Base-by-base conservation (phyloP, 2,888 invertebrate species). In the Caenorhabditis auriculariae region DNA sequence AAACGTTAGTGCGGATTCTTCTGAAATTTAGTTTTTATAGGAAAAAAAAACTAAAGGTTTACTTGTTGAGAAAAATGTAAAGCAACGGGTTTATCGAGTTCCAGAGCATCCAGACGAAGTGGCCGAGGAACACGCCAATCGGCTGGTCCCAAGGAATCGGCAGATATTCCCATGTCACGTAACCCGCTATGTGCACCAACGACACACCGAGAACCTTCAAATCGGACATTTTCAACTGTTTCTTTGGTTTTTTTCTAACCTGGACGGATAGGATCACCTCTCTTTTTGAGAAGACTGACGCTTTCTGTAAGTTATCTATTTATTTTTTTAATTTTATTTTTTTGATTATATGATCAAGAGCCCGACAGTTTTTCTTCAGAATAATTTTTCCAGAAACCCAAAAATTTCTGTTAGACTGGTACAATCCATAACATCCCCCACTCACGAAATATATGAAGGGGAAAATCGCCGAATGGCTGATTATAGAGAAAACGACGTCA, bases 51-150 rank as follows among this genome's bases (percentile, higher is more conserved):
- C n/a, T 41, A 27, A 2, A 39, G 39, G 56, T 57, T 50, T 28
- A 69, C 69, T 65, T 65, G 35, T 65, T 69, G 35, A 69, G 60
- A 0, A 59, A 28, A 4, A 69, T 46, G 45, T 69, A 66, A 9
- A 69, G 50, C 37, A 66, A 45, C 1, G 69, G 63, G 42, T 60
- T 63, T 21, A 69, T 66, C 17, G 63, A 53, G 41, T 69, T 69
- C 69, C 69, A 69, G 24, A 66, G 21, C 69, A 69, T 69, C 69
- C 69, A 69, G n/a, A 69, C 56, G 19, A 69, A 63, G 28, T 69
- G 69, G 4, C 66, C 63, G 32, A 69, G 47, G 44, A 66, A 69
- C 4, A 66, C 54, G n/a, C 63, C 60, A 17, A 69, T 53, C 6
- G 66, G 66, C 5, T 53, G 38, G 9, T 66, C 54, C 58, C 58